Percentiles rank a stretch among this genome's conserved stretches.
phyloP scores from a whole-genome alignment of 30 jellyfish, hydroid and myxozoan species.

The Nemopilema nomurai region DNA sequence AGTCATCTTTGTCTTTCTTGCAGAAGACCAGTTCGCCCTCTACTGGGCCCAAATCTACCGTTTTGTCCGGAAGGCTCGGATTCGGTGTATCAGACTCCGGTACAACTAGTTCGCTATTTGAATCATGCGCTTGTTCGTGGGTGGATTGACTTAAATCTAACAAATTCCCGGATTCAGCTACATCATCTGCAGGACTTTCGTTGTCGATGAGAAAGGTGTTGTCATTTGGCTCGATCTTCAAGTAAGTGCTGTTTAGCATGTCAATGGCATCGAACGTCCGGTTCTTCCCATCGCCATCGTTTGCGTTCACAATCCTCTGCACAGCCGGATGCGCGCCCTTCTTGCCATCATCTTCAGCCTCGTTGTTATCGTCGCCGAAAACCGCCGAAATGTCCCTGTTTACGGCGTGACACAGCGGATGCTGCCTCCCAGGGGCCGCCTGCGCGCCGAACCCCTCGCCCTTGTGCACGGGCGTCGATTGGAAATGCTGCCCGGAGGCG shows the following conservation, averaged over 20 bases:
- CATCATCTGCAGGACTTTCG: neutral
- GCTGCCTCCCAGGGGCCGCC: neutral
- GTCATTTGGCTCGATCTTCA: neutral
- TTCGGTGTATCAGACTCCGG: neutral
- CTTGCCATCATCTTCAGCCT: neutral
- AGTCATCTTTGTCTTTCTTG: neutral
- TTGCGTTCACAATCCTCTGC: slow-evolving; percentile 24
- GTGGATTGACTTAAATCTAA: neutral
- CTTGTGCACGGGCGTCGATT: slow-evolving; percentile 50
- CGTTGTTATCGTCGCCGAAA: slow-evolving; percentile 13
- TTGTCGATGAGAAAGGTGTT: neutral
- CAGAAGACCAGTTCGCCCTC: neutral
- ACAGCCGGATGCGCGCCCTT: neutral
- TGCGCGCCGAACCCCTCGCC: neutral
- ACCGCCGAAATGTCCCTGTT: slow-evolving; percentile 45
- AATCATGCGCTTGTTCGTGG: too few relatives aligned
- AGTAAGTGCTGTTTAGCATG: neutral
- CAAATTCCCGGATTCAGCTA: neutral
- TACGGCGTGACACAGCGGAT: slow-evolving; percentile 33
- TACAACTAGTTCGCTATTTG: too few relatives aligned
- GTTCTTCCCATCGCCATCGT: slow-evolving; percentile 11
- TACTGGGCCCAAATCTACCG: neutral
- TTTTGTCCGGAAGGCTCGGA: neutral
- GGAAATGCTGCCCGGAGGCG: slow-evolving; percentile 24
- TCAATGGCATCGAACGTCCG: neutral